Evolutionary conservation across 2,888 invertebrate species (phyloP), one percentile per base, ranked within the genome.

Genomic region (Margaritifera margaritifera): DNA sequence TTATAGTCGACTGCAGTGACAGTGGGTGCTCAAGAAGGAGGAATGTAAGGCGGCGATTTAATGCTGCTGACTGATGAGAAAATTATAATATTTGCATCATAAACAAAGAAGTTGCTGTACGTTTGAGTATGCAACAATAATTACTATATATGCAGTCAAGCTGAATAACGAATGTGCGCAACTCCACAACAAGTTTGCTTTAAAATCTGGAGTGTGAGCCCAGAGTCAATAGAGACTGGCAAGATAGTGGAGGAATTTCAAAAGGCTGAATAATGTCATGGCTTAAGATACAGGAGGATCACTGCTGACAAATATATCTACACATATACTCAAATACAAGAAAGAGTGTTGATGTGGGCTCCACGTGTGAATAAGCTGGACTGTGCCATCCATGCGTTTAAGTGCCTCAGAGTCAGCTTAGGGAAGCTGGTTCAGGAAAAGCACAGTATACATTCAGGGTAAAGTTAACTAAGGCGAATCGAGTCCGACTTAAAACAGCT

Each of bases 271-370:
- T 2, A 25, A 1, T 51, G 24, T 6, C 68, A 72, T 66, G 71
- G 78, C 4, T n/a, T 72, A 50, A 52, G 73, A 18, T 71, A 73
- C n/a, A 71, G 66, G 66, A 62, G 63, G n/a, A 50, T 72, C 5
- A 56, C 65, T 60, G 73, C 67, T 25, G 76, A 74, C 68, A 72
- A 74, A 1, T 76, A 76, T 25, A 74, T 68, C n/a, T 74, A 72
- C 24, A 61, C 63, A 2, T 72, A 57, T 53, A 1, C 63, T 2
- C 50, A 6, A 2, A 27, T 72, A 19, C 8, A 22, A 5, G 69
- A 72, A 61, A 56, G 64, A 56, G 69, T 69, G 4, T 64, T 69
- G 19, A 66, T 68, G 24, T 72, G 68, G 72, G 72, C 66, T 15
- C 19, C 31, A 20, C 4, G 22, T 18, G 51, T 71, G 22, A 42